Evolutionary conservation across 53 echinoderm and acorn worm genomes (phyloP), one percentile per base, ranked within the genome.

Genomic region (Stichopus horrens): DNA sequence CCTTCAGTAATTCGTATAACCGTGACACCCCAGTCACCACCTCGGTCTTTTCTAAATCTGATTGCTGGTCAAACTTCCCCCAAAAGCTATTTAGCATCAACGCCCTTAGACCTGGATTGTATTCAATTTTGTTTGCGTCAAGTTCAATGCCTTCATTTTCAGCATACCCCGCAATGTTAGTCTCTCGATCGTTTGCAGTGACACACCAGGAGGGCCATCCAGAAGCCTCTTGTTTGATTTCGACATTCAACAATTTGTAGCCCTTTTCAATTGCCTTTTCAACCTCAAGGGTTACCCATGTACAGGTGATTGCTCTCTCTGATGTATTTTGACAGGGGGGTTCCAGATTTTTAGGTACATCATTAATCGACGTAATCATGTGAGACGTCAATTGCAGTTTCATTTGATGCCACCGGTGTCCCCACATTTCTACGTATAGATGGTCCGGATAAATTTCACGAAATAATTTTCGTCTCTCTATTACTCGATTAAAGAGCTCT

Each of bases 211-310:
- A n/a, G n/a, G n/a, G n/a, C n/a, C n/a, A n/a, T n/a, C n/a, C n/a
- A n/a, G n/a, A n/a, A n/a, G n/a, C n/a, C n/a, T n/a, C n/a, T n/a
- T n/a, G n/a, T n/a, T n/a, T n/a, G n/a, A n/a, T n/a, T n/a, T n/a
- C n/a, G n/a, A n/a, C n/a, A n/a, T n/a, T n/a, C n/a, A n/a, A n/a
- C n/a, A n/a, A n/a, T n/a, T n/a, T n/a, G n/a, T n/a, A n/a, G n/a
- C n/a, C n/a, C n/a, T n/a, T n/a, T n/a, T n/a, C n/a, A n/a, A n/a
- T n/a, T n/a, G n/a, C n/a, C n/a, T n/a, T n/a, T 59, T 89, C 22
- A 16, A 93, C 21, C 75, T 95, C 90, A 2, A 91, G 55, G 53
- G 95, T 86, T n/a, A 93, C 90, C 95, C 93, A 95, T 8, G 95
- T 92, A 10, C 91, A 90, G n/a, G 20, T 59, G 4, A 91, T 23